phyloP scores from a whole-genome alignment of 2,797 vertebrate species.

The Sphenodon punctatus region DNA sequence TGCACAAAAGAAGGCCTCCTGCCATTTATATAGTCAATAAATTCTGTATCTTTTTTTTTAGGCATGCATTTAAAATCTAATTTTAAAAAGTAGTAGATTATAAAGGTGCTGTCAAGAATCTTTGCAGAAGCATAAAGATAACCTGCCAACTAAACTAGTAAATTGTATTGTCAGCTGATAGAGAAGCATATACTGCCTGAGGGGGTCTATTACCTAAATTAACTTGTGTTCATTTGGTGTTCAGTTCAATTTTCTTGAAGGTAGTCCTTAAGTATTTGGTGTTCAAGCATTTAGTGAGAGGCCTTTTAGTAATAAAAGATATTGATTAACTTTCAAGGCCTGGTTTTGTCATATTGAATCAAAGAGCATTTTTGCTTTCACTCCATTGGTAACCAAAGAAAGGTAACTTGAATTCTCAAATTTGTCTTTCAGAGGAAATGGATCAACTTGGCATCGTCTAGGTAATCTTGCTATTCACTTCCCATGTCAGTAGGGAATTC shows the following conservation, averaged over 20 bases:
- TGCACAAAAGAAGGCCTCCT: background rate
- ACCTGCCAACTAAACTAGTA: background rate
- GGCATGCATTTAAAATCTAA: slow-evolving; percentile 10
- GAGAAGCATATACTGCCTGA: background rate
- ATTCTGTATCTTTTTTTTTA: background rate
- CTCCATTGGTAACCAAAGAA: slow-evolving; percentile 9
- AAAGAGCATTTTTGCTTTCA: slow-evolving; percentile 27
- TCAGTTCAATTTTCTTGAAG: background rate
- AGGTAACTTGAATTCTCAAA: no score
- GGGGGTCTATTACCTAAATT: slow-evolving; percentile 47
- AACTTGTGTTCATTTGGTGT: slow-evolving; percentile 14
- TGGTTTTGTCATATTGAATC: slow-evolving; percentile 30
- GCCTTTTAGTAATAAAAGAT: background rate
- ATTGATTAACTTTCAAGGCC: background rate
- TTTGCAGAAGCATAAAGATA: background rate
- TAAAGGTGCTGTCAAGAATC: background rate
- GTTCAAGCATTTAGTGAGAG: slow-evolving; percentile 18
- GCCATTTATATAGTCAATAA: background rate
- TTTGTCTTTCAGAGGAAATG: no score
- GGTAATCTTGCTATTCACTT: no score
- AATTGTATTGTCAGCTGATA: slow-evolving; percentile 20
- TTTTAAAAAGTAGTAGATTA: background rate
- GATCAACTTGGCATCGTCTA: no score
- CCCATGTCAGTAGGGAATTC: no score
- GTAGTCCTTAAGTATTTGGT: background rate